Evolutionary conservation across 2,888 invertebrate species (phyloP).

Genomic region (Drosophila phalerata): DNA sequence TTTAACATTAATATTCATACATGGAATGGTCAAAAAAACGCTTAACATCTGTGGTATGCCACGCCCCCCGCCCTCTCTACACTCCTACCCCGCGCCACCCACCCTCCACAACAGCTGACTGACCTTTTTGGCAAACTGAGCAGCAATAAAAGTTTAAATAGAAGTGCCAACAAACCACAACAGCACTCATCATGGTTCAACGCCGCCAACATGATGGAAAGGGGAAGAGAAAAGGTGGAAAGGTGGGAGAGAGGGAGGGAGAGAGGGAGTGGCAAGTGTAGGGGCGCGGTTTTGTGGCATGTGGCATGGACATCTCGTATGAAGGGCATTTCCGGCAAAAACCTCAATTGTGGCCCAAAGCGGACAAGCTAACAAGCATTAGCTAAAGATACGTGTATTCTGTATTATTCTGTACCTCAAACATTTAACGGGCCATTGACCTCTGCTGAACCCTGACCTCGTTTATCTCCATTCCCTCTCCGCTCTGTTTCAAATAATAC

Average conservation of each 20-base stretch:
- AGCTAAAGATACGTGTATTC: constrained; percentile 30
- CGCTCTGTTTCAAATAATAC: not conserved
- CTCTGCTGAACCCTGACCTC: not conserved
- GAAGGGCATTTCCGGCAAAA: constrained; percentile 54
- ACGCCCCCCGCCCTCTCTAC: not conserved
- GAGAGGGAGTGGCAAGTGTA: constrained; percentile 12
- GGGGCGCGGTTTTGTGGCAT: constrained; percentile 26
- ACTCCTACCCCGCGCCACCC: not conserved
- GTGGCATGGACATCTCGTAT: constrained; percentile 38
- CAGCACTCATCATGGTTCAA: constrained; percentile 79
- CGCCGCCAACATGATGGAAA: constrained; percentile 50
- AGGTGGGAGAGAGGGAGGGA: not conserved
- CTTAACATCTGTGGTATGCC: constrained; percentile 9
- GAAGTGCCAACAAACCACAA: constrained; percentile 81
- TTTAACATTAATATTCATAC: constrained; percentile 70
- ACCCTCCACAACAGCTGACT: constrained; percentile 21
- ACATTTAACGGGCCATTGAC: constrained; percentile 6
- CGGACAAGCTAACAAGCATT: constrained; percentile 66
- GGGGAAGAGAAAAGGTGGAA: not conserved
- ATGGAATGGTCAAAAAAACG: constrained; percentile 10
- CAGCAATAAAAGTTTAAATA: constrained; percentile 81
- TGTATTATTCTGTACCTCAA: not conserved
- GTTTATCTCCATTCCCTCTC: not conserved
- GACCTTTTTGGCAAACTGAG: constrained; percentile 66
- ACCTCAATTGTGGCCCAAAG: constrained; percentile 67